Evolutionary conservation across 2,797 vertebrate species (phyloP).

Genomic region (Valencia hispanica): DNA sequence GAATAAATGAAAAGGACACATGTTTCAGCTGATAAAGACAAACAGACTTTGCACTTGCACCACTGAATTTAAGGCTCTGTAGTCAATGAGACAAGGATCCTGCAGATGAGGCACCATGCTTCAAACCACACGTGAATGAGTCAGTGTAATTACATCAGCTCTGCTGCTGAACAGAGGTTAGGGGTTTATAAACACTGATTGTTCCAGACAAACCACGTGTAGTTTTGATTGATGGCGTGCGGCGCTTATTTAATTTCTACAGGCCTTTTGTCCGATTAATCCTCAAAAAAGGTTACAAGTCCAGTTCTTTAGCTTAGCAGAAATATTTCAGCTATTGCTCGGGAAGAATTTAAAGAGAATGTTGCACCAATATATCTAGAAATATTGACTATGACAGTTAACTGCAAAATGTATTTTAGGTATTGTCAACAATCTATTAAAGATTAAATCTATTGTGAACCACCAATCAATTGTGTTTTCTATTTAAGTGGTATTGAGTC

Average conservation of each 20-base stretch:
- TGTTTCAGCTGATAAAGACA: conserved; percentile 55
- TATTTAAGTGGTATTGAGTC: background rate
- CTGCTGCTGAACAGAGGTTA: conserved; percentile 28
- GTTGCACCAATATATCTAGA: background rate
- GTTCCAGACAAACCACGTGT: conserved; percentile 30
- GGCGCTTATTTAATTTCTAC: conserved; percentile 18
- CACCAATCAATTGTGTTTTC: background rate
- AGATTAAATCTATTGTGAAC: background rate
- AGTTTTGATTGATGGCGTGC: conserved; percentile 46
- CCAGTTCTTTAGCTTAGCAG: conserved; percentile 11
- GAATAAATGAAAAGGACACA: conserved; percentile 40
- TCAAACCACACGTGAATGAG: conserved; percentile 54
- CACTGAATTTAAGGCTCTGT: conserved; percentile 31
- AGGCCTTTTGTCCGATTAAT: conserved; percentile 23
- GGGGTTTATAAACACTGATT: conserved; percentile 21
- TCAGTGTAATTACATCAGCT: conserved; percentile 42
- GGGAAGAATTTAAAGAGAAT: background rate
- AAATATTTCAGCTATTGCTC: conserved; percentile 16
- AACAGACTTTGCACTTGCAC: conserved; percentile 45
- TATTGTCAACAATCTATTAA: background rate
- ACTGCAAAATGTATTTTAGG: background rate
- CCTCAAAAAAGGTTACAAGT: conserved; percentile 21
- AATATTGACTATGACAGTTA: background rate
- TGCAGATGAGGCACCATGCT: conserved; percentile 31
- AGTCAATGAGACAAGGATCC: conserved; percentile 49